These are phyloP conservation scores for Lichenostomus cassidix DNA, from an alignment of 2,113 vertebrate genomes.

Conservation along the genomic window DNA sequence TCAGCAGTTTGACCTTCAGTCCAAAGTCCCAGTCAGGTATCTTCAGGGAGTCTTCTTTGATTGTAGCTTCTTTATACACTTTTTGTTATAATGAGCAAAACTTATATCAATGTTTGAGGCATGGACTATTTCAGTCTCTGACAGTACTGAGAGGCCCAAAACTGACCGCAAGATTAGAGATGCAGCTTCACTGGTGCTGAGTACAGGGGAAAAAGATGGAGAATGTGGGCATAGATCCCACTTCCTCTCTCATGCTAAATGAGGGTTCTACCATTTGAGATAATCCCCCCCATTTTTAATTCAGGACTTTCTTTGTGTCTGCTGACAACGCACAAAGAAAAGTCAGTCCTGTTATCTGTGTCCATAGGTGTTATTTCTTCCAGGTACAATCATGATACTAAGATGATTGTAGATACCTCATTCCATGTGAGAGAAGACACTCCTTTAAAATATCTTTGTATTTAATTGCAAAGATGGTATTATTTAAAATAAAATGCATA, in stretches of 20 bases:
- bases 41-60: no score
- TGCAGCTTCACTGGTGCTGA: not conserved
- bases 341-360: not conserved
- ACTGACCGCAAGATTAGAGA: not conserved
- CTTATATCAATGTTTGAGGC: no score
- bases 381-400: not conserved
- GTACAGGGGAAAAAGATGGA: not conserved
- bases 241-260: conserved; percentile 57
- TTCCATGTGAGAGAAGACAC: not conserved
- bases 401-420: not conserved
- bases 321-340: not conserved
- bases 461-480: not conserved
- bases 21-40: no score
- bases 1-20: no score
- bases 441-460: not conserved
- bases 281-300: conserved; percentile 41
- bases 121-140: no score
- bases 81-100: no score
- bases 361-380: not conserved
- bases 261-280: conserved; percentile 70
- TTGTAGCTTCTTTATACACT: no score
- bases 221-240: conserved; percentile 68
- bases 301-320: not conserved
- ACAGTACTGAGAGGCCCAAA: not conserved
- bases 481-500: not conserved